Percentiles rank a stretch among this genome's conserved stretches.
Conservation (phyloP, 2,797 vertebrate genomes). For the Eurystomus glaucurus region DNA sequence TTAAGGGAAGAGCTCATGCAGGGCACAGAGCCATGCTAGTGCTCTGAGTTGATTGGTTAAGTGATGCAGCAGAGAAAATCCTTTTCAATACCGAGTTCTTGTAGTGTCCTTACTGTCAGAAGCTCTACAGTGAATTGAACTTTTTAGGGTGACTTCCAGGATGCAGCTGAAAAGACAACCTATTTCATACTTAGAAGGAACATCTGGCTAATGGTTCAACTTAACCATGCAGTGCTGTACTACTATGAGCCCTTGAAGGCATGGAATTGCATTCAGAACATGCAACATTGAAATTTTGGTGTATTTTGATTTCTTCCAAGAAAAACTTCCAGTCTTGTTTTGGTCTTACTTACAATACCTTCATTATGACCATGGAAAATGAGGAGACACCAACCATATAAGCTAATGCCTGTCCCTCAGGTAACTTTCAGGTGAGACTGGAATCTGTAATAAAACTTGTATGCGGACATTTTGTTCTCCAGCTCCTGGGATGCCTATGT, state of each 20-base stretch:
- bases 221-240: neutral
- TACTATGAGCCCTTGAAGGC: neutral
- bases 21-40: neutral
- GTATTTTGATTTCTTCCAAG: neutral
- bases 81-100: neutral
- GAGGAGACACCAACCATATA: neutral
- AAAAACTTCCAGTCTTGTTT: neutral
- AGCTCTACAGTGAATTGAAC: neutral
- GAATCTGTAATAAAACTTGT: neutral
- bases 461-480: neutral
- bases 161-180: neutral
- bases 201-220: neutral
- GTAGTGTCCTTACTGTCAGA: neutral
- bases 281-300: neutral
- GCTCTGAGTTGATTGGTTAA: neutral
- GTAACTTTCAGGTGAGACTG: neutral
- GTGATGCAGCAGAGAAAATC: neutral
- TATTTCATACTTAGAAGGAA: neutral
- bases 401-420: neutral
- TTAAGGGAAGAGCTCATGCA: rapidly evolving
- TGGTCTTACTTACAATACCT: neutral
- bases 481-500: neutral
- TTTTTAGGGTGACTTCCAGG: neutral
- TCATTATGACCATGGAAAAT: neutral
- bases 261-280: neutral